phyloP scores from a whole-genome alignment of 2,888 invertebrate genomes.

The Latrodectus elegans region DNA sequence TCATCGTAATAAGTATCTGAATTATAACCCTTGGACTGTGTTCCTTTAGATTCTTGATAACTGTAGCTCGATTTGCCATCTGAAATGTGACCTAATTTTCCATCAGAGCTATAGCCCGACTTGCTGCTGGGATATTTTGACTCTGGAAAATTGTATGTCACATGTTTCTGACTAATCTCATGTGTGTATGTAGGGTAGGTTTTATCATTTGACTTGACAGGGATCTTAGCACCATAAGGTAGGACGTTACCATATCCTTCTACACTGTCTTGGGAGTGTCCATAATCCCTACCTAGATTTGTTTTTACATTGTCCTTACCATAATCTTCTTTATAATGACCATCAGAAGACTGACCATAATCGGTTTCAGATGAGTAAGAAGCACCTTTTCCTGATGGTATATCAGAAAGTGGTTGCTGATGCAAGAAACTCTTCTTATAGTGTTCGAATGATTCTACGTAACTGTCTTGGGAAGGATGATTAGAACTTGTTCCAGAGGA shows the following conservation, averaged over 20 bases:
- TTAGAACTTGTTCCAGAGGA: not conserved
- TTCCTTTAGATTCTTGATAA: not conserved
- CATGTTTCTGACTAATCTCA: constrained; percentile 14
- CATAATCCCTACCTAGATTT: not conserved
- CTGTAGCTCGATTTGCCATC: not conserved
- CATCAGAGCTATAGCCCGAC: constrained; percentile 9
- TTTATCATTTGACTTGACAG: not conserved
- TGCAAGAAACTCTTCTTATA: constrained; percentile 16
- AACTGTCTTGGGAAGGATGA: not conserved
- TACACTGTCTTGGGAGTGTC: not conserved
- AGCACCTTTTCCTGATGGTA: not conserved
- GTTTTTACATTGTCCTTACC: constrained; percentile 5
- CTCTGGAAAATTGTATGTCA: not conserved
- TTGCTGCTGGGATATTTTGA: not conserved
- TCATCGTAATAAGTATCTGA: not conserved
- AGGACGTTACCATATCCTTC: not conserved
- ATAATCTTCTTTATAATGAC: constrained; percentile 21
- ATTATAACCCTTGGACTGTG: not conserved
- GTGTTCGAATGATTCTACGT: constrained; percentile 6
- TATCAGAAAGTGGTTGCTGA: not conserved
- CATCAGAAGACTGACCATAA: not conserved
- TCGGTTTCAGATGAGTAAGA: not conserved
- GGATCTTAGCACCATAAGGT: not conserved
- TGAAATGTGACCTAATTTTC: not conserved
- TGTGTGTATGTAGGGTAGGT: not conserved